Evolutionary conservation across 2,113 vertebrate species (phyloP), one percentile per base, ranked within the genome.

Genomic region (Cathartes aura): DNA sequence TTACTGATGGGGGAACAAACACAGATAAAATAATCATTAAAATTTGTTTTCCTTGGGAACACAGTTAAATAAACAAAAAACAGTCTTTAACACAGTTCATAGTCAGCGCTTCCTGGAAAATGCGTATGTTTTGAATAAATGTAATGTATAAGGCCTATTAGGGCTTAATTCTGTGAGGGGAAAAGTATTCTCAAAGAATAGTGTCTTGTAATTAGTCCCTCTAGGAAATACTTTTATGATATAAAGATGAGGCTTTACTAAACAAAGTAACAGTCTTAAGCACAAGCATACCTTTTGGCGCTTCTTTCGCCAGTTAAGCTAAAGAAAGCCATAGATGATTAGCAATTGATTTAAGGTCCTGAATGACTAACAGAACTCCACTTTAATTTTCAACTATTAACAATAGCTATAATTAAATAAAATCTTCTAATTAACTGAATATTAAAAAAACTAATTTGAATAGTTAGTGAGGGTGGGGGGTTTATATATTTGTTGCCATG

Each of bases 401-500:
- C 20, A 53, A 50, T 55, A 72, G n/a, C 1, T 9, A 22, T 22
- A 58, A 48, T 55, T 50, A 76, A 76, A 87, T 58, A 50, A 55
- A 87, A 73, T 30, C 2, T 56, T 74, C 9, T 53, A 40, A n/a
- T 38, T 32, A n/a, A 40, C 8, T 12, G 15, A 76, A 47, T 63
- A 82, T 34, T 70, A 27, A 75, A 55, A 18, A 45, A 1, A 0
- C 8, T 52, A 19, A 27, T 47, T 62, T 76, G 8, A 50, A 47
- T 32, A 21, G 2, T 12, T 66, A 5, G 0, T 26, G 16, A 32
- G 11, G 4, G 4, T 55, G 5, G 7, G 1, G 1, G 5, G 34
- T 55, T 52, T 40, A 48, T 67, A 6, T 43, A 63, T 67, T 62
- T 89, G 2, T 91, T 87, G 6, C 32, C 38, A 50, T 47, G 16